Evolutionary conservation across 1,140 invertebrate genomes (phyloP), one percentile per base, ranked within the genome.

Genomic region (Camponotus vicinus): DNA sequence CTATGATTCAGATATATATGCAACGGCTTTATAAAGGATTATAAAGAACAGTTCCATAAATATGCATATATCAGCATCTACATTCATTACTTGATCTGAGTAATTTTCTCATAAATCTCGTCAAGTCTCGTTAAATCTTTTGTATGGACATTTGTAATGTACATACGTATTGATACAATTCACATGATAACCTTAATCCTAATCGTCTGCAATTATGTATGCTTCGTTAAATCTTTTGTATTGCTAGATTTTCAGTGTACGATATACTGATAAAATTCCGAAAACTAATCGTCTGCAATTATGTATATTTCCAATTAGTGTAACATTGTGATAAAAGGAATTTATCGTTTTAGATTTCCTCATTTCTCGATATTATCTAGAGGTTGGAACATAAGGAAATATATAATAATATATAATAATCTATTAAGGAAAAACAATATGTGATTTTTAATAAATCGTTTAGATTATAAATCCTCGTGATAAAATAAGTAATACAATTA

Each of bases 301-400:
- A 13, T 57, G 9, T 70, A 70, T 21, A 2, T 8, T 57, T 70
- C 5, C n/a, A 79, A 55, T 67, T 69, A 69, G 13, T 67, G 7
- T 9, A 32, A 18, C 42, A 69, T 40, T 34, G 18, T 3, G 77
- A 80, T 80, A 80, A 80, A 9, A 59, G 21, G 27, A 70, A 32
- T 59, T 6, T 40, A 80, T 70, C 70, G 57, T 40, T 79, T 42
- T 27, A 8, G 3, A 69, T 79, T 79, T 70, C 15, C 37, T 69
- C 5, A n/a, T 42, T 37, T 9, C 13, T 1, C 6, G 21, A 7
- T 70, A 70, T 45, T 37, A 34, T 9, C 13, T 7, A 18, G 15
- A 69, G 27, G 1, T 27, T 1, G 27, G 27, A 27, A 27, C 27
- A 27, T 27, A 27, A 27, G 27, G 27, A 27, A 27, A 27, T 27